Evolutionary conservation across 1,140 invertebrate species (phyloP), one percentile per base, ranked within the genome.

Genomic region (Bombus breviceps): DNA sequence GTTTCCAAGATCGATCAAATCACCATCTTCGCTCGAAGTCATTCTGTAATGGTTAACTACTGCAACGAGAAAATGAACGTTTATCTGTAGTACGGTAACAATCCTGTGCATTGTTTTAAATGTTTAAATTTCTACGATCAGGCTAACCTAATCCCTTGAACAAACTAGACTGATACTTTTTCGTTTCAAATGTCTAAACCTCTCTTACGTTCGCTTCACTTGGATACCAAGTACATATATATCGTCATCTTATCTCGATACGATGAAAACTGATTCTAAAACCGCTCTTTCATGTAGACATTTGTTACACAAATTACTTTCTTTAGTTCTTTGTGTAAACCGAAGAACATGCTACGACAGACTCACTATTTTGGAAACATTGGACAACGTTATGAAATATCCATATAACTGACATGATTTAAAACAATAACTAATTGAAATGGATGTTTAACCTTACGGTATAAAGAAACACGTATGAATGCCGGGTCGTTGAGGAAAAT

Each of bases 1-100:
- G 34, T 90, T 95, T 43, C 93, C 94, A 25, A 95, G 91, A 80
- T 95, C 94, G 62, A 95, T 95, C 66, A 95, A 76, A 80, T 95
- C 94, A 32, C 93, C 93, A 15, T 95, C 94, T 28, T 94, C 94
- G 6, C 43, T 92, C 28, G 91, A 89, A 25, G 92, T 90, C 94
- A 95, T 95, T 66, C 91, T 91, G 34, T 66, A 68, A 39, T 15
- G 73, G 34, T 64, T 74, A 15, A 34, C 37, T 41, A n/a, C 89
- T 90, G 83, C 10, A 88, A 90, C 9, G 6, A 78, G 43, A 89
- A 81, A 76, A 74, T 59, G 5, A 39, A 18, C 10, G 13, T 32
- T 57, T n/a, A 53, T 4, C 28, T n/a, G 1, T 25, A 57, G 2
- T 1, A 34, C 6, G 1, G n/a, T 28, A 12, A 25, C 6, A 34